A percentile compares a stretch with the other conserved stretches of the same genome.
phyloP scores from a whole-genome alignment of 1,140 invertebrate genomes.

The Drosophila pectinifera region DNA sequence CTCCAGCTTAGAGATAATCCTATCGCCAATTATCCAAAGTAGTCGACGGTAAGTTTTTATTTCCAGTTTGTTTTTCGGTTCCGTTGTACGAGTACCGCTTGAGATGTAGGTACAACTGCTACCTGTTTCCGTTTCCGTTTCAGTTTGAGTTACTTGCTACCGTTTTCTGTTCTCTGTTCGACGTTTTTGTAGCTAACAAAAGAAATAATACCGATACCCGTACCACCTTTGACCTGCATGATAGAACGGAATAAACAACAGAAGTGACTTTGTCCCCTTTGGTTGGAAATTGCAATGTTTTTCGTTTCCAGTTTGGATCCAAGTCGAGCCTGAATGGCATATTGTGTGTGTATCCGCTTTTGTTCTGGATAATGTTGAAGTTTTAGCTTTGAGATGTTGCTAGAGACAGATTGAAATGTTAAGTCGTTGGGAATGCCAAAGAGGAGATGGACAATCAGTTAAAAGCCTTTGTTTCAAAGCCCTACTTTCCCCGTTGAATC shows the following conservation, averaged over 20 bases:
- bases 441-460: neutral
- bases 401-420: slow-evolving; percentile 11
- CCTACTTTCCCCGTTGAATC: neutral
- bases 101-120: slow-evolving; percentile 27
- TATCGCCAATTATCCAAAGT: slow-evolving; percentile 85
- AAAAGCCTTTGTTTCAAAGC: slow-evolving; percentile 3
- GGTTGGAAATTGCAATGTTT: slow-evolving; percentile 39
- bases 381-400: slow-evolving; percentile 36
- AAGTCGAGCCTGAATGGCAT: slow-evolving; percentile 18
- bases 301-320: slow-evolving; percentile 13
- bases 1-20: slow-evolving; percentile 85
- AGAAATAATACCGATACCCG: slow-evolving; percentile 30
- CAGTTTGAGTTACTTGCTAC: neutral
- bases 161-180: slow-evolving; percentile 1
- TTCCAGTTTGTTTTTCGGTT: slow-evolving; percentile 52
- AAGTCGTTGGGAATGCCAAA: neutral
- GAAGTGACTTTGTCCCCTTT: slow-evolving; percentile 14
- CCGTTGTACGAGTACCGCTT: slow-evolving; percentile 29
- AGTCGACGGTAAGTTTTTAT: slow-evolving; percentile 85
- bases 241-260: slow-evolving; percentile 24
- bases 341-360: slow-evolving; percentile 15
- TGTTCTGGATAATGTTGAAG: slow-evolving; percentile 29
- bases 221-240: slow-evolving; percentile 62
- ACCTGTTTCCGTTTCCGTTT: slow-evolving; percentile 4
- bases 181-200: slow-evolving; percentile 53